Evolutionary conservation across 2,888 invertebrate genomes (phyloP).

Genomic region (Dasysyrphus albostriatus): DNA sequence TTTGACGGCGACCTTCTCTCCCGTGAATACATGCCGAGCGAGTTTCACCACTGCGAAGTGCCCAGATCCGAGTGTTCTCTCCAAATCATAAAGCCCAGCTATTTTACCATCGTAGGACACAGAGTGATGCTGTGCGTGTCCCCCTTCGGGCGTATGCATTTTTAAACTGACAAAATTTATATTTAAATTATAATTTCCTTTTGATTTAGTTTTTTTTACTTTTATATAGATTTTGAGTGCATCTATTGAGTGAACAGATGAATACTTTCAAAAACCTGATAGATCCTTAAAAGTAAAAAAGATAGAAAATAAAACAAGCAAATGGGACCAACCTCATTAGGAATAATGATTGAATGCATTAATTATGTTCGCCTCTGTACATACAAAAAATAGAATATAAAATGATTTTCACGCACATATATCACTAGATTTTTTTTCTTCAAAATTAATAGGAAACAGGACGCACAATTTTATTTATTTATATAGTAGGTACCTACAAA

Average conservation of each 20-base stretch:
- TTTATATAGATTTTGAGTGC: slow-evolving; percentile 10
- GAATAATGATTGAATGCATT: slow-evolving; percentile 59
- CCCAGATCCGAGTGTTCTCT: slow-evolving; percentile 98
- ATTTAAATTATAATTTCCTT: neutral
- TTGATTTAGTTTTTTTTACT: neutral
- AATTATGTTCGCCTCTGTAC: slow-evolving; percentile 39
- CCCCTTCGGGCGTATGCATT: slow-evolving; percentile 71
- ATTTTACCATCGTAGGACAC: slow-evolving; percentile 92
- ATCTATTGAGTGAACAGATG: slow-evolving; percentile 3
- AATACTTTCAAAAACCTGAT: neutral
- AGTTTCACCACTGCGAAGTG: slow-evolving; percentile 99
- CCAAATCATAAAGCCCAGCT: slow-evolving; percentile 98
- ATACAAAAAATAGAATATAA: slow-evolving; percentile 16
- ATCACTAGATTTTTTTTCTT: neutral
- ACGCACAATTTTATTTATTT: slow-evolving; percentile 63
- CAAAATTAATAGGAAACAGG: slow-evolving; percentile 27
- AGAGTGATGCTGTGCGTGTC: slow-evolving; percentile 58
- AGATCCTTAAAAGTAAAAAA: slow-evolving; percentile 20
- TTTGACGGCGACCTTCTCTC: slow-evolving; percentile 98
- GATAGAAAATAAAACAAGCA: slow-evolving; percentile 7
- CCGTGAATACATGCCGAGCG: slow-evolving; percentile 99
- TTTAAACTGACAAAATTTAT: slow-evolving; percentile 61
- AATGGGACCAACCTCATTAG: slow-evolving; percentile 66
- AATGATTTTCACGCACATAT: slow-evolving; percentile 29
- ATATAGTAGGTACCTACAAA: slow-evolving; percentile 57